These are phyloP conservation scores for Colossoma macropomum DNA, from an alignment of 2,113 vertebrate genomes.

Conservation along the genomic window DNA sequence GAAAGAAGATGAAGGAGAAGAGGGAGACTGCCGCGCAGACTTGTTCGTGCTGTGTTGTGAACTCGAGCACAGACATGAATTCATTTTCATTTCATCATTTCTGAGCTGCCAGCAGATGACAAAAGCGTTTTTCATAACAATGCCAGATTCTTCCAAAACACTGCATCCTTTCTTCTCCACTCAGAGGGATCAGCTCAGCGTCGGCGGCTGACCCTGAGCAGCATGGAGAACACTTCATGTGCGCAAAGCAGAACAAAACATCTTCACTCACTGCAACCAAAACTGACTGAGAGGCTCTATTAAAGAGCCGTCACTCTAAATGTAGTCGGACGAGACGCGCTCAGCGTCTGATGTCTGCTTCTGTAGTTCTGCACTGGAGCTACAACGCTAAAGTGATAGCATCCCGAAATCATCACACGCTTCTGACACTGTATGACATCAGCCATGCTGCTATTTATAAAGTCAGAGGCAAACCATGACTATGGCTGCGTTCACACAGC, in stretches of 20 bases:
- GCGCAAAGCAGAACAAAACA: not conserved
- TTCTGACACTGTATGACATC: too few relatives aligned
- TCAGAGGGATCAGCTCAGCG: not conserved
- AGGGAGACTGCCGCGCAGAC: too few relatives aligned
- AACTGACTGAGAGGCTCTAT: not conserved
- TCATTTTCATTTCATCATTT: constrained; percentile 12
- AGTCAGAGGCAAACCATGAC: too few relatives aligned
- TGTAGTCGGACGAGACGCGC: too few relatives aligned
- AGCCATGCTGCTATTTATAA: too few relatives aligned
- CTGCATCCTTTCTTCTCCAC: constrained; percentile 1
- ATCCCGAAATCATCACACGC: too few relatives aligned
- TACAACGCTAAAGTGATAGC: too few relatives aligned
- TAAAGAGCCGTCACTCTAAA: too few relatives aligned
- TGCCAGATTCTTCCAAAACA: constrained; percentile 22
- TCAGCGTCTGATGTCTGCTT: too few relatives aligned
- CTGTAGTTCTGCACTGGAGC: too few relatives aligned
- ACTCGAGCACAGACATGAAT: not conserved
- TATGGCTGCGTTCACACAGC: too few relatives aligned
- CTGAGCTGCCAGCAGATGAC: constrained; percentile 2
- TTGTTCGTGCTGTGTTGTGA: not conserved
- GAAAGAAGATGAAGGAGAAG: not conserved
- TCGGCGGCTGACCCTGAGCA: not conserved
- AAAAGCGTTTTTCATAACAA: constrained; percentile 32
- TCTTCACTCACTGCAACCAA: not conserved
- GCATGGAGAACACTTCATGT: not conserved